phyloP scores from a whole-genome alignment of 2,797 vertebrate species.

The Channa striata region DNA sequence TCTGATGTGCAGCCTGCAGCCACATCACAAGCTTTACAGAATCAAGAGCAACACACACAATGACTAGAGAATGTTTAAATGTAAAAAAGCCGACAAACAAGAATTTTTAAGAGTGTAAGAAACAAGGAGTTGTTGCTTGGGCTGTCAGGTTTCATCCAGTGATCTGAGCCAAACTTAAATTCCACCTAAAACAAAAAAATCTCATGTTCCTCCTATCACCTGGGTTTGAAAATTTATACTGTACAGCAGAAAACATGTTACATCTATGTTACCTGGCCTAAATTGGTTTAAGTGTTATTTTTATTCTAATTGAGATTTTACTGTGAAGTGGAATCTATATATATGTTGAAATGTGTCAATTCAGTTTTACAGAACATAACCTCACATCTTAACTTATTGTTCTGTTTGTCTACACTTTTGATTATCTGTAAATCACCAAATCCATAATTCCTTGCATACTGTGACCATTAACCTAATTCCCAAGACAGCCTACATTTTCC shows the following conservation, averaged over 20 bases:
- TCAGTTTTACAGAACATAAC: no score
- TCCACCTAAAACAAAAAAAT: slow-evolving; percentile 27
- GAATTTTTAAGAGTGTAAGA: slow-evolving; percentile 23
- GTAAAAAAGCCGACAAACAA: slow-evolving; percentile 45
- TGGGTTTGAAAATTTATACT: neutral
- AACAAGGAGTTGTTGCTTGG: neutral
- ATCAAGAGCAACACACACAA: slow-evolving; percentile 36
- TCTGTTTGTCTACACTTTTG: neutral
- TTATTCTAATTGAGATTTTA: no score
- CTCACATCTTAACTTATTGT: no score
- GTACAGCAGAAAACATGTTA: neutral
- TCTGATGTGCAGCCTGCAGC: slow-evolving; percentile 51
- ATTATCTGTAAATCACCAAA: neutral
- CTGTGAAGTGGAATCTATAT: no score
- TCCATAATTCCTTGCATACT: neutral
- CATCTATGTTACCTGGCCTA: neutral
- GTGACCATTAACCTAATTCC: neutral
- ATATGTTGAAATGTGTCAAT: no score
- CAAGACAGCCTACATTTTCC: neutral
- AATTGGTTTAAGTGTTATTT: no score
- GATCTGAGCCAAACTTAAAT: slow-evolving; percentile 18
- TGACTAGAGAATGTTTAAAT: slow-evolving; percentile 20
- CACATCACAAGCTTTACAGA: slow-evolving; percentile 48
- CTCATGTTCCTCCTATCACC: neutral
- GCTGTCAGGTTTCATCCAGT: slow-evolving; percentile 5